Conservation (phyloP, 2,797 vertebrate species). For the Anas bernieri region DNA sequence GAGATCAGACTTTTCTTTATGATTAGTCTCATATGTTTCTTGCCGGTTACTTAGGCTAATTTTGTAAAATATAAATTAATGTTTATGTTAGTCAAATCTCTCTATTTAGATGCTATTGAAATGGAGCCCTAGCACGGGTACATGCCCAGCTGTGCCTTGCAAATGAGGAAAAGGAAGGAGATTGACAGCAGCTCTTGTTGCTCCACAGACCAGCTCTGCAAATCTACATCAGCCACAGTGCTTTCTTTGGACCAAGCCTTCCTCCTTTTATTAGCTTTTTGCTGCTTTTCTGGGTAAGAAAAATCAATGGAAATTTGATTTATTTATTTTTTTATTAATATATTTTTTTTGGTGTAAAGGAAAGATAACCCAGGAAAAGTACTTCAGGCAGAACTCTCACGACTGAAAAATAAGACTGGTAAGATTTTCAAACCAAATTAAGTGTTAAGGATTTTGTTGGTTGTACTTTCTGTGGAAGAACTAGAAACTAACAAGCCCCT, state of each 20-base stretch:
- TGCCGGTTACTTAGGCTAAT: neutral
- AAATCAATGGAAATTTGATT: slow-evolving; percentile 76
- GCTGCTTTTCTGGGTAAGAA: slow-evolving; percentile 74
- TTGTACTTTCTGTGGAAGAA: slow-evolving; percentile 64
- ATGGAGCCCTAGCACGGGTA: neutral
- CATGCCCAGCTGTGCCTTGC: slow-evolving; percentile 9
- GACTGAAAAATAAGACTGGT: slow-evolving; percentile 36
- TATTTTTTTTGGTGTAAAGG: slow-evolving; percentile 74
- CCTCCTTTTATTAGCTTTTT: slow-evolving; percentile 74
- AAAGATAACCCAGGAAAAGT: slow-evolving; percentile 67
- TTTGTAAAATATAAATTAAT: neutral
- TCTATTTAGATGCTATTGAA: neutral
- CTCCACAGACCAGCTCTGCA: slow-evolving; percentile 55
- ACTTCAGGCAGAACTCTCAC: slow-evolving; percentile 65
- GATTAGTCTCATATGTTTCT: neutral
- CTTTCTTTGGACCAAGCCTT: slow-evolving; percentile 74
- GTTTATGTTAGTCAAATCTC: neutral
- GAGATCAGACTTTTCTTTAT: neutral
- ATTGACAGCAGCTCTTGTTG: slow-evolving; percentile 50
- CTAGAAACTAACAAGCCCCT: neutral
- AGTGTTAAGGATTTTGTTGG: slow-evolving; percentile 28
- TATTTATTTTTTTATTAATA: slow-evolving; percentile 47
- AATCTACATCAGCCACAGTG: slow-evolving; percentile 52
- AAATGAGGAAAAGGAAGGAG: slow-evolving; percentile 32
- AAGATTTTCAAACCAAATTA: slow-evolving; percentile 52